phyloP scores from a whole-genome alignment of 2,113 vertebrate species.

The Haplochromis burtoni region DNA sequence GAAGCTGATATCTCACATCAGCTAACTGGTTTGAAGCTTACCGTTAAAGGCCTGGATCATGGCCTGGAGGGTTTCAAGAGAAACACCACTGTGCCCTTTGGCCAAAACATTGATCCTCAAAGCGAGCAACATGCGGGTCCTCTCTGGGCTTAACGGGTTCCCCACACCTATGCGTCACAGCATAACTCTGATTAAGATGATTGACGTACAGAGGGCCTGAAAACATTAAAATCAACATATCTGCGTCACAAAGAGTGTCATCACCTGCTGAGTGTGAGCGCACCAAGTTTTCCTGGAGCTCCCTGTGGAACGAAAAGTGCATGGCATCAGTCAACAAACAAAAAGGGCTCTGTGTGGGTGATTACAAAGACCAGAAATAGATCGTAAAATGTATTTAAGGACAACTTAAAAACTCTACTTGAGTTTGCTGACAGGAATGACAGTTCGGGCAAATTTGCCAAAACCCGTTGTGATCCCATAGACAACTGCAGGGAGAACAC shows the following conservation, averaged over 20 bases:
- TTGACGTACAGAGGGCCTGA: not conserved
- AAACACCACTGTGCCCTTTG: conserved; percentile 96
- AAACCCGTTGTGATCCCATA: conserved; percentile 98
- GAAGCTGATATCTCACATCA: not conserved
- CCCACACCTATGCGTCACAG: conserved; percentile 81
- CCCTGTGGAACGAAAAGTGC: conserved; percentile 68
- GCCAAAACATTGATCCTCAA: conserved; percentile 95
- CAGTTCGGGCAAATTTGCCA: conserved; percentile 94
- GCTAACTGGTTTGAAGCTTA: conserved; percentile 35
- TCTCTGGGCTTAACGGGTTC: conserved; percentile 87
- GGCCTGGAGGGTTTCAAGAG: conserved; percentile 85
- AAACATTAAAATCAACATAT: not conserved
- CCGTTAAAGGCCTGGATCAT: conserved; percentile 92
- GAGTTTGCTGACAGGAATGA: conserved; percentile 89
- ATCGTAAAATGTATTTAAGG: not conserved
- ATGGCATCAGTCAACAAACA: not conserved
- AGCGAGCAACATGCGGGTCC: conserved; percentile 92
- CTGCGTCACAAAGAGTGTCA: not conserved
- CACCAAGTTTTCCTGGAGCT: conserved; percentile 93
- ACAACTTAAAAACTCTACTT: conserved; percentile 68
- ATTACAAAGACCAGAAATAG: not conserved
- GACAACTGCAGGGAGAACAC: conserved; percentile 77
- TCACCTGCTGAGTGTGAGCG: conserved; percentile 96
- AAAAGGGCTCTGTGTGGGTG: not conserved
- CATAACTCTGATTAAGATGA: not conserved